Base-by-base conservation (phyloP, 2,888 invertebrate species). In the Syrphus vitripennis region DNA sequence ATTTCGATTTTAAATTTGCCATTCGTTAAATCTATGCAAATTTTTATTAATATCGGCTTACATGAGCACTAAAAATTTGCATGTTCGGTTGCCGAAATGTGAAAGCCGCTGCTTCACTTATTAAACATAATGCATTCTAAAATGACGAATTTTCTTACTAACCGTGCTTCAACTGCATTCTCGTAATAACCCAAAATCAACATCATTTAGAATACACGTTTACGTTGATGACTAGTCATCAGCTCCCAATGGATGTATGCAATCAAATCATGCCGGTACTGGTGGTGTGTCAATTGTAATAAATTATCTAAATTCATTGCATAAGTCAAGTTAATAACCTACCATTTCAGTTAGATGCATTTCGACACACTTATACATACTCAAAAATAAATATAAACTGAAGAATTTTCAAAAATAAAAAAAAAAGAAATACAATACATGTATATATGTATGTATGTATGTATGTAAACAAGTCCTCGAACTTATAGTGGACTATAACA, bases 401-500 rank as follows among this genome's bases (percentile, higher is more conserved):
- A 50, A 14, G 45, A 71, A 55, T 26, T 19, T 9, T 21, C 59
- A 26, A 63, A 37, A 14, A 24, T 1, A 48, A 55, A 59, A 42
- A 61, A 9, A n/a, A 4, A n/a, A 26, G 4, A 1, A 21, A 21
- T 21, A 40, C 12, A 19, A 19, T 12, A 48, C 5, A n/a, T 4
- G 5, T 24, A 21, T 3, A 14, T n/a, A 7, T 31, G 7, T 31
- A 31, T 3, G 4, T 6, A 7, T 31, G 31, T 31, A 31, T 26
- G 9, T 40, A 24, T 21, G n/a, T 40, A 24, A 6, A 31, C 12
- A 29, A 55, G 29, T 55, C 29, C 16, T 29, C 55, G 29, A 29
- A 42, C n/a, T 24, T 63, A n/a, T n/a, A 83, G 61, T 78, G 42
- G 42, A 34, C 42, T 67, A 72, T 72, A 65, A 72, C 59, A 67